A percentile compares a stretch with the other conserved stretches of the same genome.
Conservation (phyloP, 2,797 vertebrate species). For the Enteromius afrohamiltoni region DNA sequence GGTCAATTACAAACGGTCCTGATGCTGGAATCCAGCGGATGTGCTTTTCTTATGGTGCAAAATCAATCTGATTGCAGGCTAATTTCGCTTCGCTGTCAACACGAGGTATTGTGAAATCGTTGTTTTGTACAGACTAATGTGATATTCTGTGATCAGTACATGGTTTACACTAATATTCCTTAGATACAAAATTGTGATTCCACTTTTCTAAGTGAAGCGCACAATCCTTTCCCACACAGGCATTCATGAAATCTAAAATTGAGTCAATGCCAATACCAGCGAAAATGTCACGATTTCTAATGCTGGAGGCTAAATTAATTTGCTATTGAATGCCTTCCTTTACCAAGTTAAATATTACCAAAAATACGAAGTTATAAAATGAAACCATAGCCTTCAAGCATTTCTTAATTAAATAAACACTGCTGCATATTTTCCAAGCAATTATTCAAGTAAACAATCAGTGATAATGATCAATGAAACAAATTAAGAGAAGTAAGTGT, state of each 20-base stretch:
- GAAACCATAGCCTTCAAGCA: not conserved
- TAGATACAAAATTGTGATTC: not conserved
- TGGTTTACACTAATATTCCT: not conserved
- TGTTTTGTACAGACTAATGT: not conserved
- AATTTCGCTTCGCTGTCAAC: not conserved
- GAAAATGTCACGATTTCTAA: not conserved
- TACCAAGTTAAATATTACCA: not conserved
- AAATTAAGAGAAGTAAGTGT: not conserved
- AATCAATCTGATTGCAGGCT: constrained; percentile 18
- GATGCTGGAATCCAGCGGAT: not conserved
- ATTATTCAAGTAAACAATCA: not conserved
- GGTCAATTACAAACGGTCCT: constrained; percentile 24
- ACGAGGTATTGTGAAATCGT: not conserved
- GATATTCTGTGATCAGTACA: not conserved
- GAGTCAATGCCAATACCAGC: not conserved
- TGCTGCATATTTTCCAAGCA: not conserved
- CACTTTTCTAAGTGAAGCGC: not conserved
- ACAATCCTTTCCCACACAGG: not conserved
- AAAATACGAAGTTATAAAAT: not conserved
- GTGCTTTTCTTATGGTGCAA: constrained; percentile 6
- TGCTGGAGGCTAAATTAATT: not conserved
- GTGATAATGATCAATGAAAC: constrained; percentile 3
- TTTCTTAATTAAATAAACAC: not conserved
- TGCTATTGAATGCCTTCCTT: not conserved
- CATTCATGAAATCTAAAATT: not conserved